Conservation (phyloP, 2,888 invertebrate species). For the Herminia tarsipennalis region DNA sequence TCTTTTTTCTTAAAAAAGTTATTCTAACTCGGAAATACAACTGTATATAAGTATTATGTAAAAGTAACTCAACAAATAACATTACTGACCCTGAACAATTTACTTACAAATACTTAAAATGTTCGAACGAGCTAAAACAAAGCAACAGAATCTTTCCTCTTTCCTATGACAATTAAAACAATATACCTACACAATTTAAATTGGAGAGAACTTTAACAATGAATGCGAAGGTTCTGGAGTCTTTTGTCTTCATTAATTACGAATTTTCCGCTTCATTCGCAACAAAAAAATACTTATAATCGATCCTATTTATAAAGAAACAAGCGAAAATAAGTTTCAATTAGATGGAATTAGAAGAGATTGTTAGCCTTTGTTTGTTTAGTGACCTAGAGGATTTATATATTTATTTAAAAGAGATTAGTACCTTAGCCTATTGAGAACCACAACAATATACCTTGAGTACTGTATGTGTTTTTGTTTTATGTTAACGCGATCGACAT, state of each 20-base stretch:
- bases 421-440: too few relatives aligned
- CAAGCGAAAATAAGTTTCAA: constrained; percentile 28
- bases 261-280: constrained; percentile 37
- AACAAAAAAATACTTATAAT: constrained; percentile 24
- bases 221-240: constrained; percentile 30
- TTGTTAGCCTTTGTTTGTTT: too few relatives aligned
- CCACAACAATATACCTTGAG: too few relatives aligned
- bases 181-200: constrained; percentile 3
- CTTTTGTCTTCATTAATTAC: constrained; percentile 39
- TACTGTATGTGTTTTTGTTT: too few relatives aligned
- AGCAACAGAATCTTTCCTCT: background rate
- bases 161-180: constrained; percentile 5
- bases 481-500: too few relatives aligned
- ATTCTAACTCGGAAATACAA: too few relatives aligned
- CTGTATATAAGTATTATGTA: too few relatives aligned
- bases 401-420: too few relatives aligned
- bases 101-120: too few relatives aligned
- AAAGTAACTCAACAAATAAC: background rate
- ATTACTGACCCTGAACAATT: background rate
- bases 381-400: too few relatives aligned
- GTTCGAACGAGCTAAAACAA: background rate
- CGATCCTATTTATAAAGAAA: constrained; percentile 27
- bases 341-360: constrained; percentile 1
- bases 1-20: too few relatives aligned
- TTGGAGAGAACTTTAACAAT: constrained; percentile 27